These are phyloP conservation scores for Saccostrea cuccullata DNA, from an alignment of 1,140 invertebrate species.

Conservation along the genomic window DNA sequence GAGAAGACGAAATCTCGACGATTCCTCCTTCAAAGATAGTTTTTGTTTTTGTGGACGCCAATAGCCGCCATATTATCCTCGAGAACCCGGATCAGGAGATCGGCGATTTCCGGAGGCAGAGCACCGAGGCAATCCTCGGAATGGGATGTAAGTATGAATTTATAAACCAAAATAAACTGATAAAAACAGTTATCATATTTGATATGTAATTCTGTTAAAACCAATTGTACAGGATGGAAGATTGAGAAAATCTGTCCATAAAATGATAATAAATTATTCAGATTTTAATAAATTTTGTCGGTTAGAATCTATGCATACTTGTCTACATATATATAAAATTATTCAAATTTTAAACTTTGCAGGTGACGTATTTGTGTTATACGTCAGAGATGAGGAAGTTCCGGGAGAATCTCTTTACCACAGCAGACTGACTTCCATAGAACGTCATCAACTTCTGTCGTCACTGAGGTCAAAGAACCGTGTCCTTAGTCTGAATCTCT, in stretches of 20 bases:
- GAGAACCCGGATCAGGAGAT: constrained; percentile 20
- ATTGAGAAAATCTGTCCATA: too few species aligned
- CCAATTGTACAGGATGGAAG: too few species aligned
- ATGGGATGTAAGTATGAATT: constrained; percentile 26
- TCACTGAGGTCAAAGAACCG: not conserved
- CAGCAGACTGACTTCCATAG: not conserved
- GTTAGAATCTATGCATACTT: too few species aligned
- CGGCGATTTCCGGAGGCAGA: not conserved
- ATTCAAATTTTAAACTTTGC: not conserved
- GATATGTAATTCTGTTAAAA: too few species aligned
- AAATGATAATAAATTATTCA: too few species aligned
- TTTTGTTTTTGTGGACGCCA: constrained; percentile 20
- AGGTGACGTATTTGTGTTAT: constrained; percentile 27
- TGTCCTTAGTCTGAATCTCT: not conserved
- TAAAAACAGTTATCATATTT: too few species aligned
- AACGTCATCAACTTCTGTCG: not conserved
- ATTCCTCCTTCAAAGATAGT: constrained; percentile 22
- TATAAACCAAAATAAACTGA: not conserved
- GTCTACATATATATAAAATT: too few species aligned
- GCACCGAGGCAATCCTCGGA: not conserved
- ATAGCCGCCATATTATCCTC: constrained; percentile 22
- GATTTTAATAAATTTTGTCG: too few species aligned
- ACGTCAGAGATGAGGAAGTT: not conserved
- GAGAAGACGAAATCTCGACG: not conserved
- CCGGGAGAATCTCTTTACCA: not conserved